Base-by-base conservation (phyloP, 2,113 vertebrate genomes). In the Neolamprologus falcicula region DNA sequence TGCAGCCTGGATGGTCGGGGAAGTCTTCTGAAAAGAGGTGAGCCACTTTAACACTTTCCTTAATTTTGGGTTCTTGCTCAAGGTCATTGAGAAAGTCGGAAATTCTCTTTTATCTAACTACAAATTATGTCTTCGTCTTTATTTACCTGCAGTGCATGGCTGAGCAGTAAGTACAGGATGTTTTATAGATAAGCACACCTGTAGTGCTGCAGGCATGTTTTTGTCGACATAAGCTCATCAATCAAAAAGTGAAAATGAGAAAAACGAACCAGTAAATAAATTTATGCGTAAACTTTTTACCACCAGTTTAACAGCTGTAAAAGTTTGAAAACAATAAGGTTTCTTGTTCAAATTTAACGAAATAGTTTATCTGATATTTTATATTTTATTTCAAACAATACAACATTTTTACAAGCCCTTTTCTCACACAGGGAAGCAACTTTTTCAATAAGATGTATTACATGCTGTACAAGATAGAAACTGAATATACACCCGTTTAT, bases 1-100 rank as follows among this genome's bases (percentile, higher is more conserved):
- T 99, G 99, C 96, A 99, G 98, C 85, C 95, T 99, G 96, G 98
- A 99, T 85, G 99, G 98, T 16, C 95, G 98, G 24, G 97, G 96
- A 1, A 97, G 97, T 80, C 97, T 99, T 73, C 96, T 99, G 80
- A 99, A 99, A 93, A 97, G 98, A 98, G 98, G 99, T 99, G 84
- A 92, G 89, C 1, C 37, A 14, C 21, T 63, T 47, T 16, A 50
- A 9, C 53, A 24, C 14, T 52, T 83, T 7, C 17, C 8, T 40
- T 24, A 5, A 33, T 50, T 81, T 88, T 33, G n/a, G 45, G 21
- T 71, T 68, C 24, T 80, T 68, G 45, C 14, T 55, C 24, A 37
- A 35, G 17, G 17, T 31, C 26, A n/a, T 1, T 78, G 7, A 78
- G 37, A 50, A 78, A n/a, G 80, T 59, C 5, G 40, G 10, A 28